These are phyloP conservation scores for Noctua fimbriata DNA, from an alignment of 2,888 invertebrate species.

Conservation along the genomic window DNA sequence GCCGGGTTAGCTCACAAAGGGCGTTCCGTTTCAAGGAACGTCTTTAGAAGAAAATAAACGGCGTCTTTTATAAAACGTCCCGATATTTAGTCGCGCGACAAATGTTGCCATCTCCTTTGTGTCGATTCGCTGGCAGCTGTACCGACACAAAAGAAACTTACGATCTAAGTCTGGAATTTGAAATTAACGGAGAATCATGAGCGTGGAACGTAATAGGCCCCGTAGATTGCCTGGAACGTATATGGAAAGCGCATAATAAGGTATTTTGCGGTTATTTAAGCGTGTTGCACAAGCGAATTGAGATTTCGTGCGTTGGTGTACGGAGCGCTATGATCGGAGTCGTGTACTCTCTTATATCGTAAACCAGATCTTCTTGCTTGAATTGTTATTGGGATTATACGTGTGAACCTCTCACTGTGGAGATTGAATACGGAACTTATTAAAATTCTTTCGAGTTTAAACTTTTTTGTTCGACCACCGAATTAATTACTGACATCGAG, in stretches of 20 bases:
- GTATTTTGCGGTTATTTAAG: slow-evolving; percentile 90
- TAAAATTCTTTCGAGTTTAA: slow-evolving; percentile 78
- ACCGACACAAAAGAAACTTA: slow-evolving; percentile 83
- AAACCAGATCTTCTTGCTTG: slow-evolving; percentile 84
- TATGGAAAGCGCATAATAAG: slow-evolving; percentile 90
- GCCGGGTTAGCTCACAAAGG: slow-evolving; percentile 81
- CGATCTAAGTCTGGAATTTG: slow-evolving; percentile 82
- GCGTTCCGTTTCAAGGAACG: slow-evolving; percentile 85
- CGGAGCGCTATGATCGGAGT: slow-evolving; percentile 80
- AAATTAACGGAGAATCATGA: slow-evolving; percentile 87
- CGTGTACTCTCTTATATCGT: slow-evolving; percentile 80
- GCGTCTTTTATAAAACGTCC: slow-evolving; percentile 84
- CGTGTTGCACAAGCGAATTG: slow-evolving; percentile 88
- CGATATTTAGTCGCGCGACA: slow-evolving; percentile 83
- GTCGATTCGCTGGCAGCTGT: slow-evolving; percentile 86
- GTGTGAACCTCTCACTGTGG: slow-evolving; percentile 80
- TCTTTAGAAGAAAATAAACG: slow-evolving; percentile 82
- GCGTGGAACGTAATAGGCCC: slow-evolving; percentile 83
- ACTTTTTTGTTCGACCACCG: slow-evolving; percentile 53
- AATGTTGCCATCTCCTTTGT: slow-evolving; percentile 88
- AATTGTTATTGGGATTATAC: slow-evolving; percentile 85
- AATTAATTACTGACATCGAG: slow-evolving; percentile 34
- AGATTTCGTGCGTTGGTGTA: slow-evolving; percentile 87
- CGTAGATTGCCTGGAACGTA: slow-evolving; percentile 87
- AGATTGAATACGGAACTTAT: slow-evolving; percentile 81